Conservation (phyloP, 1,140 invertebrate genomes). For the Harpegnathos saltator region DNA sequence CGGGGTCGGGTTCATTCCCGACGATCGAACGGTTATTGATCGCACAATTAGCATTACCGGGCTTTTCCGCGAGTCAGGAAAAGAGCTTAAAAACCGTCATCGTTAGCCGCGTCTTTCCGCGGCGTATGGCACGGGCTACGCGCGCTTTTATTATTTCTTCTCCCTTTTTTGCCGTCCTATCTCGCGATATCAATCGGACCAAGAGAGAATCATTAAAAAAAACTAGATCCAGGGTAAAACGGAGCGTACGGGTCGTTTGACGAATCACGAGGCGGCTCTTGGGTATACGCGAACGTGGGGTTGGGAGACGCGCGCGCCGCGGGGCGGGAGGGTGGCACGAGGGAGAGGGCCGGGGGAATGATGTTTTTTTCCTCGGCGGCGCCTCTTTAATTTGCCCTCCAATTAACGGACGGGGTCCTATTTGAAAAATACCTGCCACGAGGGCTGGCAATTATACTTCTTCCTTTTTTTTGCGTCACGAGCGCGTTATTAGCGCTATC, state of each 20-base stretch:
- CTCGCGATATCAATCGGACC: slow-evolving; percentile 53
- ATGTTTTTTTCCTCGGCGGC: slow-evolving; percentile 76
- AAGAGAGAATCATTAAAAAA: slow-evolving; percentile 36
- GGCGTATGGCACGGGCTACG: background rate
- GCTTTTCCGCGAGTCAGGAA: background rate
- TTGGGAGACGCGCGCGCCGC: slow-evolving; percentile 52
- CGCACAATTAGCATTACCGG: slow-evolving; percentile 45
- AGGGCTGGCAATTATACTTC: slow-evolving; percentile 79
- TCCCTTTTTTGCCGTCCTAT: slow-evolving; percentile 10
- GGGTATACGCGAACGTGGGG: slow-evolving; percentile 63
- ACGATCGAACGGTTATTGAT: slow-evolving; percentile 29
- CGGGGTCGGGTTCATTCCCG: slow-evolving; percentile 34
- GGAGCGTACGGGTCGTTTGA: slow-evolving; percentile 72
- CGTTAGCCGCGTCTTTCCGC: slow-evolving; percentile 30
- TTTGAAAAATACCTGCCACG: slow-evolving; percentile 77
- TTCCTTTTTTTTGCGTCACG: slow-evolving; percentile 76
- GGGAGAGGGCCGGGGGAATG: slow-evolving; percentile 50
- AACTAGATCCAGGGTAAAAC: slow-evolving; percentile 63
- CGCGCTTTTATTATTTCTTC: background rate
- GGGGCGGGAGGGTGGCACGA: slow-evolving; percentile 42
- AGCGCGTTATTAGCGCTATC: slow-evolving; percentile 80
- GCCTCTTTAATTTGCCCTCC: slow-evolving; percentile 80
- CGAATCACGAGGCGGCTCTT: slow-evolving; percentile 70
- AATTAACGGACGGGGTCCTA: slow-evolving; percentile 79
- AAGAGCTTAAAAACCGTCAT: slow-evolving; percentile 42